Evolutionary conservation across 2,888 invertebrate genomes (phyloP), one percentile per base, ranked within the genome.

Genomic region (Lysandra coridon): DNA sequence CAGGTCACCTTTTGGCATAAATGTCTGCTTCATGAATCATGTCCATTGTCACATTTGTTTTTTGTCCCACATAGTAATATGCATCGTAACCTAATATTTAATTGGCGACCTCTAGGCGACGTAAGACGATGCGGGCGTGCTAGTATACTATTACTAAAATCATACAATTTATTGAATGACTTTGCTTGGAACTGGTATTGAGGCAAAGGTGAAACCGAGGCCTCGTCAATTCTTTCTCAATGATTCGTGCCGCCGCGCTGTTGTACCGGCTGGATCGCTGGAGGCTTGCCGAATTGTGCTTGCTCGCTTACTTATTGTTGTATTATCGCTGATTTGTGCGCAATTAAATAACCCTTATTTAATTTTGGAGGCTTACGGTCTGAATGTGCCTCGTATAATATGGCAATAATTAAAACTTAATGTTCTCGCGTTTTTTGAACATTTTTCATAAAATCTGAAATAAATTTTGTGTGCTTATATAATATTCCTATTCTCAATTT

Each of bases 221-320:
- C 83, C 92, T 92, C 89, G 81, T 80, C 87, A 84, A 86, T 83
- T 85, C 86, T 90, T 91, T 88, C 86, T 88, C 84, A 92, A 92
- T 84, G 86, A 86, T 90, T 88, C 91, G 90, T 91, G 91, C 87
- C 91, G 89, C 90, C 91, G 90, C 91, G 89, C 90, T 91, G 90
- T 89, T 17, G 53, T 14, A 57, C 57, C 17, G 30, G 7, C n/a
- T 44, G 23, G 74, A 30, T 49, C 10, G 30, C 12, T 62, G 69
- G 69, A 17, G 17, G 1, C 33, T 69, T 33, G 69, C 69, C 69
- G 33, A 69, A 69, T 69, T 69, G 33, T 33, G 14, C 5, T 37
- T 37, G 37, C 37, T 37, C 3, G 33, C 64, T 64, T 23, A 64
- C 30, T 64, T 23, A 64, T 23, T 30, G 1, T 64, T 2, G 23